A percentile compares a stretch with the other conserved stretches of the same genome.
Conservation (phyloP, 2,888 invertebrate species). For the Tipula confusa region DNA sequence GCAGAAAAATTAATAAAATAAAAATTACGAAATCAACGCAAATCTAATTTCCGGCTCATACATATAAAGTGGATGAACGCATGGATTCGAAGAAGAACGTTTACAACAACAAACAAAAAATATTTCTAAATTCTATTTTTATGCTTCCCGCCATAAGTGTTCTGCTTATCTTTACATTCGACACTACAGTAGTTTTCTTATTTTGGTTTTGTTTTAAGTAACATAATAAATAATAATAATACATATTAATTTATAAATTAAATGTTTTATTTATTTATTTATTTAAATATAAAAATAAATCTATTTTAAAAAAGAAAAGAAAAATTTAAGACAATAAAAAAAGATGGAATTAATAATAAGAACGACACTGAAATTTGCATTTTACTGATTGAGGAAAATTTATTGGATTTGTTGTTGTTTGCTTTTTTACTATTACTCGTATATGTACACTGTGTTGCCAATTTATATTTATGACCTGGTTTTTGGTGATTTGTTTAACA, state of each 20-base stretch:
- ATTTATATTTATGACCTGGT: not conserved
- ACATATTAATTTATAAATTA: conserved; percentile 8
- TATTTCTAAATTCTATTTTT: not conserved
- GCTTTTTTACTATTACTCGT: too few relatives aligned
- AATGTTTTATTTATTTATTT: not conserved
- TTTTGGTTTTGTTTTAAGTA: not conserved
- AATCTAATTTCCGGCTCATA: not conserved
- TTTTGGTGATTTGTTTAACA: not conserved
- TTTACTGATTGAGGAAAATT: conserved; percentile 3
- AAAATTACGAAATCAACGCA: not conserved
- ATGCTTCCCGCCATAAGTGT: not conserved
- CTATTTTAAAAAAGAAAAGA: conserved; percentile 12
- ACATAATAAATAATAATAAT: conserved; percentile 12
- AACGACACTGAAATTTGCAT: conserved; percentile 25
- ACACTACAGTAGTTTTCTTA: not conserved
- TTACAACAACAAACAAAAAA: not conserved
- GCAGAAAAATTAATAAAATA: not conserved
- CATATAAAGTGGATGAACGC: not conserved
- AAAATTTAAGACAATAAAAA: not conserved
- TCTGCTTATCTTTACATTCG: not conserved
- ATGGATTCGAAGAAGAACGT: not conserved
- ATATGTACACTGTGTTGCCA: not conserved
- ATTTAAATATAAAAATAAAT: not conserved
- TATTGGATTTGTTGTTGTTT: not conserved
- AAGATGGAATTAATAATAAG: not conserved